phyloP scores from a whole-genome alignment of 2,888 invertebrate species.

The Ernsta delagoae region DNA sequence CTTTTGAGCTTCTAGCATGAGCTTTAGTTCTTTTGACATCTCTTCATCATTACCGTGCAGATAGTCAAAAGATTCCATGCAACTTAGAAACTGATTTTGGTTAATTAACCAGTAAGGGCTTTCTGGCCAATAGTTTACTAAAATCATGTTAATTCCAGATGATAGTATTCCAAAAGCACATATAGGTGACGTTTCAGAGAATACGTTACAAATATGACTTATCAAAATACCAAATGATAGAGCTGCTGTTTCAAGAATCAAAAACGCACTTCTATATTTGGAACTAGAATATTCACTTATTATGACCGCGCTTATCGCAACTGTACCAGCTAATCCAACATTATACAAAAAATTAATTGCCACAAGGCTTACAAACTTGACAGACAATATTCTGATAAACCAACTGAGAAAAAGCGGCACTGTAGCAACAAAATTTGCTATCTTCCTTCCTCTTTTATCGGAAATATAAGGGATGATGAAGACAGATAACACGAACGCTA shows the following conservation, averaged over 20 bases:
- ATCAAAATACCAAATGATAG: slow-evolving; percentile 31
- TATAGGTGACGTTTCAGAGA: slow-evolving; percentile 21
- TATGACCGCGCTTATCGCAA: slow-evolving; percentile 25
- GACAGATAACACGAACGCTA: slow-evolving; percentile 30
- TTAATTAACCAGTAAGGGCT: slow-evolving; percentile 33
- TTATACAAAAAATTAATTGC: slow-evolving; percentile 20
- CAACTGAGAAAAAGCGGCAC: slow-evolving; percentile 22
- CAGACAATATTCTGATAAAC: slow-evolving; percentile 22
- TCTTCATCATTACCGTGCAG: slow-evolving; percentile 31
- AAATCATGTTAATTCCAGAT: slow-evolving; percentile 16
- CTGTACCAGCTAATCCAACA: slow-evolving; percentile 21
- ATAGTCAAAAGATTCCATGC: slow-evolving; percentile 27
- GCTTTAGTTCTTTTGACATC: slow-evolving; percentile 27
- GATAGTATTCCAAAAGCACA: slow-evolving; percentile 26
- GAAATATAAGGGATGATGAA: slow-evolving; percentile 28
- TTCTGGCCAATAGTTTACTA: slow-evolving; percentile 27
- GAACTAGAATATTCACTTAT: slow-evolving; percentile 32
- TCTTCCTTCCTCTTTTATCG: slow-evolving; percentile 23
- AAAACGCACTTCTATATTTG: slow-evolving; percentile 28
- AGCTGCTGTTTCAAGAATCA: slow-evolving; percentile 29
- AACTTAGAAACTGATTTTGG: slow-evolving; percentile 26
- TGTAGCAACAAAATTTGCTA: slow-evolving; percentile 22
- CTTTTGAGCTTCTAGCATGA: slow-evolving; percentile 31
- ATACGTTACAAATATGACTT: slow-evolving; percentile 29
- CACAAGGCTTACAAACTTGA: slow-evolving; percentile 6